These are phyloP conservation scores for Andrena minutula DNA, from an alignment of 2,888 invertebrate genomes.

Conservation along the genomic window DNA sequence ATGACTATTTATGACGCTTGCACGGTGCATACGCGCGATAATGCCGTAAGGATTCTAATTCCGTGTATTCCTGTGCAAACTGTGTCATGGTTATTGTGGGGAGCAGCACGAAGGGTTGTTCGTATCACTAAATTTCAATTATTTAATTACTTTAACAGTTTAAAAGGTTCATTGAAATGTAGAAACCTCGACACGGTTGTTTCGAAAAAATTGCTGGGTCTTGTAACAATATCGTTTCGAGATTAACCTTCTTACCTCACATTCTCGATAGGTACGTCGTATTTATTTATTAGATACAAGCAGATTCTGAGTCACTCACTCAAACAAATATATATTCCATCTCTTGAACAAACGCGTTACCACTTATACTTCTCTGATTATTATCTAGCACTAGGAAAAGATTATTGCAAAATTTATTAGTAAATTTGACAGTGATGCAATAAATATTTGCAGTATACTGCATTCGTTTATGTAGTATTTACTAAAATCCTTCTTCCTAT, in stretches of 20 bases:
- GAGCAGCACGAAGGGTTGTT: not conserved
- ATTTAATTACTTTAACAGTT: not conserved
- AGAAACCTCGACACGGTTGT: not conserved
- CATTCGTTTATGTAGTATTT: too few species aligned
- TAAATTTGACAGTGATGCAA: too few species aligned
- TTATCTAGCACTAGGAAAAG: too few species aligned
- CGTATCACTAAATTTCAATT: constrained; percentile 18
- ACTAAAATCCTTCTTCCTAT: too few species aligned
- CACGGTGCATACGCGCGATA: constrained; percentile 7
- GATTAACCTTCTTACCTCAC: constrained; percentile 34
- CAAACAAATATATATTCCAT: too few species aligned
- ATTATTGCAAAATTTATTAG: too few species aligned
- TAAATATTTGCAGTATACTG: too few species aligned
- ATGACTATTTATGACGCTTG: constrained; percentile 53
- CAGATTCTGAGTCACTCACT: constrained; percentile 4
- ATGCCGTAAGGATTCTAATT: constrained; percentile 34
- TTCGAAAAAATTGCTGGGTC: constrained; percentile 1
- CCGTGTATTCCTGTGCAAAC: constrained; percentile 14
- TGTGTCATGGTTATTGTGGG: constrained; percentile 26
- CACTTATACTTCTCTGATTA: too few species aligned
- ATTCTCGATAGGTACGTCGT: not conserved
- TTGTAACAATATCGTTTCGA: constrained; percentile 28
- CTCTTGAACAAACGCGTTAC: too few species aligned
- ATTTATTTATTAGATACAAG: constrained; percentile 29
- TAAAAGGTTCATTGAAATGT: not conserved